Evolutionary conservation across 2,797 vertebrate genomes (phyloP).

Genomic region (Alfaro cultratus): DNA sequence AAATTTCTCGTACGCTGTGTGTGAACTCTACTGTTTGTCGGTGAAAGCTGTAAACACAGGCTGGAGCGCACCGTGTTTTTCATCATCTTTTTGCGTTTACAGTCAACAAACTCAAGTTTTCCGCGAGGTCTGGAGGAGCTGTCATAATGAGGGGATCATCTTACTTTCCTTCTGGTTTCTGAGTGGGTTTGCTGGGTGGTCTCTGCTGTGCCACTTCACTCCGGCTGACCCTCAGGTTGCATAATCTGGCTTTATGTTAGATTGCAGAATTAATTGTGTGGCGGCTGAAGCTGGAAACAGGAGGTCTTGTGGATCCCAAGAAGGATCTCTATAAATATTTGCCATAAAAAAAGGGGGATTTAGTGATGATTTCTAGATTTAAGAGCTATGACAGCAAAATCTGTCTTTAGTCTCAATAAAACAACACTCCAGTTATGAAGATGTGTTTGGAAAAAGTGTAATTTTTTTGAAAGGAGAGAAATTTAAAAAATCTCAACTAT

Average conservation of each 20-base stretch:
- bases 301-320: background rate
- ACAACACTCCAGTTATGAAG: background rate
- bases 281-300: background rate
- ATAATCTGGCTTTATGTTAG: background rate
- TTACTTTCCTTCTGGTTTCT: background rate
- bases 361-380: background rate
- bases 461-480: background rate
- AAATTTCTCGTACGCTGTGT: background rate
- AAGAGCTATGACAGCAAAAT: background rate
- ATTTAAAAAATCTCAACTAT: background rate
- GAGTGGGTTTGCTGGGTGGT: background rate
- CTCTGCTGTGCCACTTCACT: background rate
- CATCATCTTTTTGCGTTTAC: constrained; percentile 42
- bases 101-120: constrained; percentile 50
- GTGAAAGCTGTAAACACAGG: constrained; percentile 29
- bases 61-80: background rate
- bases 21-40: background rate
- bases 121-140: background rate
- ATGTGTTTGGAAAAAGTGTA: background rate
- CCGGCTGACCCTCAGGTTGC: background rate
- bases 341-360: background rate
- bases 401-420: background rate
- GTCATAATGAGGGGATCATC: background rate
- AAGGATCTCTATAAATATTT: background rate
- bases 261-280: background rate